Percentiles rank a stretch among this genome's conserved stretches.
phyloP scores from a whole-genome alignment of 2,797 vertebrate species.

The Peromyscus nudipes region DNA sequence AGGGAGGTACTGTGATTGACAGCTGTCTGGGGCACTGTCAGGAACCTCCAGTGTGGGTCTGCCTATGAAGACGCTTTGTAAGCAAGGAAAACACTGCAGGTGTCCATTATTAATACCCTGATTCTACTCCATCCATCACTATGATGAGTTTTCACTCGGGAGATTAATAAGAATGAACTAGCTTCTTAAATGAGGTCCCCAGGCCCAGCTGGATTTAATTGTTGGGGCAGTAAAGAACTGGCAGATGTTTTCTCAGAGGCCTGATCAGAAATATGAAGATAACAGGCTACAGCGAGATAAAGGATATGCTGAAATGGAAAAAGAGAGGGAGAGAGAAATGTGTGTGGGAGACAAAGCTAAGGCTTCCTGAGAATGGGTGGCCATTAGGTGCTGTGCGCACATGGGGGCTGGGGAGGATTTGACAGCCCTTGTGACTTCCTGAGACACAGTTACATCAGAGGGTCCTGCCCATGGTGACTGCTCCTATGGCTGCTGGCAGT shows the following conservation, averaged over 20 bases:
- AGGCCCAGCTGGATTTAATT: not conserved
- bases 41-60: not conserved
- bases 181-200: not conserved
- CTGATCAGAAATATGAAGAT: not conserved
- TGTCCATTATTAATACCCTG: not conserved
- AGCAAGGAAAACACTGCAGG: not conserved
- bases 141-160: not conserved
- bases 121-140: not conserved
- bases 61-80: not conserved
- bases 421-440: rapidly evolving
- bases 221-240: not conserved
- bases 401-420: not conserved
- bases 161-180: not conserved
- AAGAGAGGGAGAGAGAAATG: not conserved
- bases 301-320: not conserved
- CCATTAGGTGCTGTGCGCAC: too few species aligned
- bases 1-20: not conserved
- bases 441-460: too few species aligned
- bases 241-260: constrained; percentile 46
- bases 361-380: not conserved
- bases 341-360: not conserved
- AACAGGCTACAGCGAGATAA: not conserved
- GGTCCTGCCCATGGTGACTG: rapidly evolving
- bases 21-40: not conserved
- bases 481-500: too few species aligned